phyloP scores from a whole-genome alignment of 2,888 invertebrate genomes.

The Nudaria mundana region DNA sequence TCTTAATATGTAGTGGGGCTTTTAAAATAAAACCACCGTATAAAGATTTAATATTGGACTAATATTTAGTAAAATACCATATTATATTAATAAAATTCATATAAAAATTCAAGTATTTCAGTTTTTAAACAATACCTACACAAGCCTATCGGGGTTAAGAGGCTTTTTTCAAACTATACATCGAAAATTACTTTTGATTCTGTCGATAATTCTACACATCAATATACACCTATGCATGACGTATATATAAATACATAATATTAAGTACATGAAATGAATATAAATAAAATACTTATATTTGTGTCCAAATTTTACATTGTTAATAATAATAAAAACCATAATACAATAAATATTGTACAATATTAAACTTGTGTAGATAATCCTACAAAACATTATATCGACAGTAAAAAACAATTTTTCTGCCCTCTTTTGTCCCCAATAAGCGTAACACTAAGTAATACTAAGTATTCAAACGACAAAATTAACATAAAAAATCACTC shows the following conservation, averaged over 20 bases:
- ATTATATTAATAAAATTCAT: slow-evolving; percentile 80
- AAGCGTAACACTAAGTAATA: slow-evolving; percentile 37
- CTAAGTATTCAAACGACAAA: slow-evolving; percentile 46
- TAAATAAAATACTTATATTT: background rate
- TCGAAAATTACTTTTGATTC: slow-evolving; percentile 10
- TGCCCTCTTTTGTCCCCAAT: slow-evolving; percentile 19
- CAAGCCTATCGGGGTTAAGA: slow-evolving; percentile 28
- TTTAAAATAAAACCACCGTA: slow-evolving; percentile 60
- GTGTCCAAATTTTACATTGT: background rate
- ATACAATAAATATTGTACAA: background rate
- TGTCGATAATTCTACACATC: slow-evolving; percentile 12
- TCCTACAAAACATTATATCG: slow-evolving; percentile 10
- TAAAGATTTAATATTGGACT: slow-evolving; percentile 79
- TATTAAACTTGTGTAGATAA: slow-evolving; percentile 17
- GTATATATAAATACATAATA: slow-evolving; percentile 11
- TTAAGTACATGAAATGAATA: slow-evolving; percentile 26
- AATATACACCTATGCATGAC: slow-evolving; percentile 16
- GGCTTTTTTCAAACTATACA: slow-evolving; percentile 17
- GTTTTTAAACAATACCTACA: slow-evolving; percentile 73
- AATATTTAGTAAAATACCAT: slow-evolving; percentile 80
- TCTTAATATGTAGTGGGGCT: no score
- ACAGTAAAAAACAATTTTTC: slow-evolving; percentile 12
- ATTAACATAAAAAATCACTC: slow-evolving; percentile 38
- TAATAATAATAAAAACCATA: background rate
- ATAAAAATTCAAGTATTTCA: slow-evolving; percentile 78